phyloP scores from a whole-genome alignment of 1,140 invertebrate genomes.

The Meloidogyne exigua region DNA sequence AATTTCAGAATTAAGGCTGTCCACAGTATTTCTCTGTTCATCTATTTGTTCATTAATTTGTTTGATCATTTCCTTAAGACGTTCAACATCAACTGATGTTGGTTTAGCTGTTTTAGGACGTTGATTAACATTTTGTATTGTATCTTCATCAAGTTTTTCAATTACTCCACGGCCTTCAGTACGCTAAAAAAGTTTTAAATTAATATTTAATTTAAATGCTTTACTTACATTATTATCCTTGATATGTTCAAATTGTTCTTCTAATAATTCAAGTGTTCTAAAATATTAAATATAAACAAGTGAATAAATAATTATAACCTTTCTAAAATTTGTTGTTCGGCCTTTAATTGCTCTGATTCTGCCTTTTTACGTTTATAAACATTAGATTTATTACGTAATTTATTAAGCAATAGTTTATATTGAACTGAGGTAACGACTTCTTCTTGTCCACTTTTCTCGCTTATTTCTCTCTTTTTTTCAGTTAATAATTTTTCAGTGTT shows the following conservation, averaged over 20 bases:
- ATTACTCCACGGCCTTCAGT: slow-evolving; percentile 46
- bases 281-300: background rate
- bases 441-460: slow-evolving; percentile 39
- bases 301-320: background rate
- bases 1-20: slow-evolving; percentile 34
- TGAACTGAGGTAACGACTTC: slow-evolving; percentile 45
- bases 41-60: slow-evolving; percentile 39
- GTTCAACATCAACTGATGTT: slow-evolving; percentile 29
- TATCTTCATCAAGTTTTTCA: slow-evolving; percentile 30
- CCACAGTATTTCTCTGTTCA: slow-evolving; percentile 24
- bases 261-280: slow-evolving; percentile 36
- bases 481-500: slow-evolving; percentile 32
- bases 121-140: slow-evolving; percentile 18
- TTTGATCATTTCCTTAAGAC: slow-evolving; percentile 42
- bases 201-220: slow-evolving; percentile 3
- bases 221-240: slow-evolving; percentile 41
- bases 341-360: slow-evolving; percentile 42
- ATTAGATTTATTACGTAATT: slow-evolving; percentile 46
- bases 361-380: slow-evolving; percentile 45
- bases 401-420: slow-evolving; percentile 48
- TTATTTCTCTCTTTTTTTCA: slow-evolving; percentile 35
- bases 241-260: slow-evolving; percentile 36
- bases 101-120: slow-evolving; percentile 50
- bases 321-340: slow-evolving; percentile 37
- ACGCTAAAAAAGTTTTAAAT: slow-evolving; percentile 24